Conservation (phyloP, 1,140 invertebrate species). For the Armadillidium nasatum region DNA sequence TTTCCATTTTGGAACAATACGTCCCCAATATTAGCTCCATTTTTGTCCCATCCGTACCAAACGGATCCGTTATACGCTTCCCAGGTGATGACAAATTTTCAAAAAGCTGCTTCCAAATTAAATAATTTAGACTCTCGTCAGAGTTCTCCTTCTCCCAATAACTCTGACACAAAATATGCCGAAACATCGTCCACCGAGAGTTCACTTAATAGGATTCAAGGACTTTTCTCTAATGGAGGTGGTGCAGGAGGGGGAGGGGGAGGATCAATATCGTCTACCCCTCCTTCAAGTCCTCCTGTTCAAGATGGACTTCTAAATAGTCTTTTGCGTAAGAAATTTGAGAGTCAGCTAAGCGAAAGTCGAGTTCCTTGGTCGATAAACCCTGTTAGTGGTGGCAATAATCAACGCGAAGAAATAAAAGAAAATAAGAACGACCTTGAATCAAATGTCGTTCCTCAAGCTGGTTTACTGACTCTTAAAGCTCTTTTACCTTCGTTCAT, state of each 20-base stretch:
- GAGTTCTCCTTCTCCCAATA: neutral
- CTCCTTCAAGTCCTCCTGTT: neutral
- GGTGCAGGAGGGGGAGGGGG: neutral
- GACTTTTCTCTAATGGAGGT: neutral
- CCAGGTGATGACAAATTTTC: constrained; percentile 71
- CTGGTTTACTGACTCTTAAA: neutral
- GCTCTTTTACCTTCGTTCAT: neutral
- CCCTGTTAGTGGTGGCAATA: neutral
- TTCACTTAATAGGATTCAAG: neutral
- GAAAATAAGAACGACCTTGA: neutral
- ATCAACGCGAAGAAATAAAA: neutral
- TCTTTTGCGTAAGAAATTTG: neutral
- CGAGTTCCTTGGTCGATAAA: neutral
- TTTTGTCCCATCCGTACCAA: constrained; percentile 55
- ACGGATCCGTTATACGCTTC: constrained; percentile 67
- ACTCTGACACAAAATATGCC: neutral
- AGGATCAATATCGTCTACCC: neutral
- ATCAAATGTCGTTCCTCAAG: neutral
- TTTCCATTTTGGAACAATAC: constrained; percentile 47
- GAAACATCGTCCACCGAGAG: neutral
- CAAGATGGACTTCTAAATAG: neutral
- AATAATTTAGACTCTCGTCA: neutral
- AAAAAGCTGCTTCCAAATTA: constrained; percentile 57
- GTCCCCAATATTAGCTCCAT: constrained; percentile 62
- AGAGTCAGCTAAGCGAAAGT: neutral